Evolutionary conservation across 2,113 vertebrate genomes (phyloP), one percentile per base, ranked within the genome.

Genomic region (Burhinus bistriatus): DNA sequence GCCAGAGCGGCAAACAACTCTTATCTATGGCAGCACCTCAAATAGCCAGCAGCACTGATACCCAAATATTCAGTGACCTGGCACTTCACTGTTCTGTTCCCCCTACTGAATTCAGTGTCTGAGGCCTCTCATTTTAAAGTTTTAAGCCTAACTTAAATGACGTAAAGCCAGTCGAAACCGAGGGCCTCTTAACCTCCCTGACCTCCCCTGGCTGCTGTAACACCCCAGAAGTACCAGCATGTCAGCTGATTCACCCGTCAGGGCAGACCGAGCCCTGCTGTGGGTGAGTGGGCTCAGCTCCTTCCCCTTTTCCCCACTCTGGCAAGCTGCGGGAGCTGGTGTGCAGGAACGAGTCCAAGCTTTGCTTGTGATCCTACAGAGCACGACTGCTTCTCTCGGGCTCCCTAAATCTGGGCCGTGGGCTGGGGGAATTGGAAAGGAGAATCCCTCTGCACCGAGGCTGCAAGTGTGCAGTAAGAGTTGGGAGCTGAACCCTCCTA

Each of bases 21-120:
- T 49, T 36, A 69, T 2, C 52, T 79, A 59, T 64, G 84, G 59
- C 69, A 84, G 45, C 15, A 2, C 40, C 59, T 78, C 84, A 25
- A 59, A 58, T 1, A 61, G 58, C 55, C 85, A 83, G 78, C 73
- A 65, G 75, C 61, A 70, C 34, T 2, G 27, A 55, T 7, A 82
- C 9, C 9, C 75, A 55, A n/a, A 62, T n/a, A 58, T 30, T 20
- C 61, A 51, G 54, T 68, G 47, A 15, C 70, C 82, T 49, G n/a
- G 22, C 45, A 52, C 57, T 51, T 79, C 19, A 25, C 18, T 32
- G 7, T 13, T 65, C 73, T 16, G 34, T 17, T 77, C 34, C 30
- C 23, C 4, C 4, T 4, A 13, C 42, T 21, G 58, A 93, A 59
- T 40, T 65, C 2, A 0, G 1, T 21, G 38, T 23, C 57, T 11